These are phyloP conservation scores for Drosophila sordidula DNA, from an alignment of 2,888 invertebrate species.

Conservation along the genomic window DNA sequence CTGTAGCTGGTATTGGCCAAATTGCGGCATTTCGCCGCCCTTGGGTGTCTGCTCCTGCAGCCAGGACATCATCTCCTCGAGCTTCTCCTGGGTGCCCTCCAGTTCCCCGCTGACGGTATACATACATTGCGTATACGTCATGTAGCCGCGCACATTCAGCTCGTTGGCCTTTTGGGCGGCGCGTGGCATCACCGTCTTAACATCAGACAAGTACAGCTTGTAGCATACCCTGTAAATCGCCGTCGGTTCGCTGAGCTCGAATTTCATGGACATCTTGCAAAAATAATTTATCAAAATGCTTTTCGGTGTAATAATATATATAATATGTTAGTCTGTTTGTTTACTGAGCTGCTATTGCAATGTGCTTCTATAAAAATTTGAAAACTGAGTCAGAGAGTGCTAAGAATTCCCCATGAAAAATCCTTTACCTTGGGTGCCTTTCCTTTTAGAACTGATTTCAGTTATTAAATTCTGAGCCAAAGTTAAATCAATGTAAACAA, in stretches of 20 bases:
- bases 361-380: neutral
- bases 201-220: constrained; percentile 31
- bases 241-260: constrained; percentile 8
- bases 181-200: constrained; percentile 24
- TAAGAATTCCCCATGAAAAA: neutral
- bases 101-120: constrained; percentile 56
- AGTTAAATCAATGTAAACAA: too few species aligned
- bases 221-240: constrained; percentile 41
- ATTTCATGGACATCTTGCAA: constrained; percentile 36
- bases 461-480: too few species aligned
- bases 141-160: constrained; percentile 54
- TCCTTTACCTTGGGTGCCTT: too few species aligned
- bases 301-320: neutral
- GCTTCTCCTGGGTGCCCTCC: constrained; percentile 36
- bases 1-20: constrained; percentile 41
- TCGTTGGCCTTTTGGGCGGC: constrained; percentile 46
- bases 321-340: neutral
- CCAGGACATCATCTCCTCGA: constrained; percentile 54
- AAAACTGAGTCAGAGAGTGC: neutral
- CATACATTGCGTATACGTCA: constrained; percentile 53
- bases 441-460: too few species aligned
- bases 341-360: neutral
- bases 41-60: constrained; percentile 24
- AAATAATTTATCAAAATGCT: too few species aligned
- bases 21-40: constrained; percentile 27